phyloP scores from a whole-genome alignment of 2,113 vertebrate species.

The Chaetura pelagica region DNA sequence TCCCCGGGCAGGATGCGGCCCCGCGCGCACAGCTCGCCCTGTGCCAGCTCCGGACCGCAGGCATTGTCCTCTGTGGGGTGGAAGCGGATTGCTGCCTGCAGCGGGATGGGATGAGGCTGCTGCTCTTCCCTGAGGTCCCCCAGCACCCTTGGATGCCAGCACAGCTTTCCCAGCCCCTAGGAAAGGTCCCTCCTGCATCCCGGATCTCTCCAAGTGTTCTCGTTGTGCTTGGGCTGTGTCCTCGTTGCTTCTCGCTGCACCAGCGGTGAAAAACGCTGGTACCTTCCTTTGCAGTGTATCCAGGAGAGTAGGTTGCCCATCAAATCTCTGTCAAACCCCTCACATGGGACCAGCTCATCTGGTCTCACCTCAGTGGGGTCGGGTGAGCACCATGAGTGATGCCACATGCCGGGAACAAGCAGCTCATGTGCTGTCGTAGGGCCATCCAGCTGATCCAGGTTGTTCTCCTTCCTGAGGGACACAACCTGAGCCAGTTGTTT shows the following conservation, averaged over 20 bases:
- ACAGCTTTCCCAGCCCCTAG: background rate
- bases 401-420: fast-evolving
- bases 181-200: background rate
- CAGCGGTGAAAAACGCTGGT: background rate
- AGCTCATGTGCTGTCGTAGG: fast-evolving
- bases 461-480: fast-evolving
- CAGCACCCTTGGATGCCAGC: background rate
- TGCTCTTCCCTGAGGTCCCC: background rate
- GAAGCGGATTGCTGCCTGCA: conserved; percentile 2
- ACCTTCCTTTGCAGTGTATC: background rate
- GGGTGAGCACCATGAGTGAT: fast-evolving
- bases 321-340: background rate
- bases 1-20: conserved; percentile 53
- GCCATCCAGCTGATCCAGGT: fast-evolving
- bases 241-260: fast-evolving
- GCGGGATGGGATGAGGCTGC: background rate
- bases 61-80: conserved; percentile 51
- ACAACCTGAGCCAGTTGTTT: background rate
- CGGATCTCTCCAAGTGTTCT: background rate
- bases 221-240: fast-evolving
- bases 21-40: background rate
- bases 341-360: fast-evolving
- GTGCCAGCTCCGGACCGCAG: conserved; percentile 36
- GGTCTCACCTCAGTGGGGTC: background rate
- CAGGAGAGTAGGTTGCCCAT: background rate